Conservation (phyloP, 2,888 invertebrate species). For the Drosophila fulvimacula region DNA sequence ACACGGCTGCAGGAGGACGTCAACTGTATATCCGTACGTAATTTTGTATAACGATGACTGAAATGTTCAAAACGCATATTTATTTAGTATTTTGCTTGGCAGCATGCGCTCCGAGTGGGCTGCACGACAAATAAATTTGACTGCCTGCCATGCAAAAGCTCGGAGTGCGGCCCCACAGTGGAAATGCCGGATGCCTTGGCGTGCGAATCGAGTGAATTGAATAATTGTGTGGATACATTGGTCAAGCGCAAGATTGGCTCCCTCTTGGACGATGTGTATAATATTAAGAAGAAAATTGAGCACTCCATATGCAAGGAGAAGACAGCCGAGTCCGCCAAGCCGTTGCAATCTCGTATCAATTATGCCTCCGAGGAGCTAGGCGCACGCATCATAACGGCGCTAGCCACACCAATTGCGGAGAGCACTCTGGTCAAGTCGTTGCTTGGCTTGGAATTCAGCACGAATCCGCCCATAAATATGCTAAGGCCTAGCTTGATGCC, state of each 20-base stretch:
- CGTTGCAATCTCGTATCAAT: constrained; percentile 56
- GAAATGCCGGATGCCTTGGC: too few relatives aligned
- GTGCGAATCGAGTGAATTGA: constrained; percentile 39
- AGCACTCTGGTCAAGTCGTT: constrained; percentile 51
- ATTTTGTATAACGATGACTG: not conserved
- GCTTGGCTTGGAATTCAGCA: constrained; percentile 68
- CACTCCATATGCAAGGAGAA: constrained; percentile 29
- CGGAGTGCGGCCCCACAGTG: too few relatives aligned
- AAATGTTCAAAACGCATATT: not conserved
- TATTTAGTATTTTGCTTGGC: too few relatives aligned
- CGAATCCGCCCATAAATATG: constrained; percentile 76
- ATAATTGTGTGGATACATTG: constrained; percentile 54
- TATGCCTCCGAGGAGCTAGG: constrained; percentile 77
- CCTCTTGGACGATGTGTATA: constrained; percentile 73
- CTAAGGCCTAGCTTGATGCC: constrained; percentile 60
- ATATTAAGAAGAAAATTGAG: constrained; percentile 64
- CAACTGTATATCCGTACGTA: constrained; percentile 44
- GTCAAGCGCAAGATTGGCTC: constrained; percentile 65
- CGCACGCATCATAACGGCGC: constrained; percentile 59
- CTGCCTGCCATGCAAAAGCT: too few relatives aligned
- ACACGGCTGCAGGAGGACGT: constrained; percentile 39
- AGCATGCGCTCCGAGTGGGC: constrained; percentile 1
- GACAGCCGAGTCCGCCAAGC: too few relatives aligned
- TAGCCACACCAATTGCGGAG: constrained; percentile 61
- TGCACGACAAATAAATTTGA: not conserved